Evolutionary conservation across 2,113 vertebrate species (phyloP).

Genomic region (Amblyornis subalaris): DNA sequence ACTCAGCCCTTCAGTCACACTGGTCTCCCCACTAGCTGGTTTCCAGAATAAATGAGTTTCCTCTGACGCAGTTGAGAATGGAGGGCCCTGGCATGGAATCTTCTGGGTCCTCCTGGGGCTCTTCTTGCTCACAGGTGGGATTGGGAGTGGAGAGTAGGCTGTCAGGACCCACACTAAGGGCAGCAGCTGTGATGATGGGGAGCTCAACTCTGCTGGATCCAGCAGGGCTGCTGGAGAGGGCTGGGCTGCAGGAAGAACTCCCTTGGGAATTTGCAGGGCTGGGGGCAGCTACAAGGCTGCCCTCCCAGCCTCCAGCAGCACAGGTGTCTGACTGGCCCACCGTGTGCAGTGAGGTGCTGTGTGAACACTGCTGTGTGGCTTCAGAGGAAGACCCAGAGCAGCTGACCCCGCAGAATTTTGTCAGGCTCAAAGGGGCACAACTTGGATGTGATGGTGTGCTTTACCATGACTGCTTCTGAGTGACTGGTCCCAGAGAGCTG

Average conservation of each 20-base stretch:
- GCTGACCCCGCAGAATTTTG: not conserved
- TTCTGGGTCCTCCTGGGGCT: not conserved
- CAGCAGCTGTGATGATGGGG: not conserved
- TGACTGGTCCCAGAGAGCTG: not conserved
- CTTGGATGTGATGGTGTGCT: not conserved
- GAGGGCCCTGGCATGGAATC: not conserved
- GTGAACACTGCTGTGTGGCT: not conserved
- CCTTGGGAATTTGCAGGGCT: fast-evolving
- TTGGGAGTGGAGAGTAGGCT: not conserved
- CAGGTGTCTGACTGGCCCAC: not conserved
- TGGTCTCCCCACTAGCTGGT: not conserved
- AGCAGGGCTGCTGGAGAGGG: not conserved
- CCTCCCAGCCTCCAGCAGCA: too few species aligned
- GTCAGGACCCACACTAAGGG: not conserved
- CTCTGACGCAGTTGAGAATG: not conserved
- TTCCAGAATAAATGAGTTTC: not conserved
- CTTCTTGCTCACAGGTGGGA: not conserved
- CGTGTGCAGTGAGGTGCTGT: not conserved
- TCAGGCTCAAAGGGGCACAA: not conserved
- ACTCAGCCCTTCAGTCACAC: too few species aligned
- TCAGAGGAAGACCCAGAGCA: not conserved
- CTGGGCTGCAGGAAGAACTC: not conserved
- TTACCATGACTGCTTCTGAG: not conserved
- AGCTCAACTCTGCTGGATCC: not conserved
- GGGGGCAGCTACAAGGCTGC: not conserved